Conservation (phyloP, 1,140 invertebrate genomes). For the Drosophila orena region DNA sequence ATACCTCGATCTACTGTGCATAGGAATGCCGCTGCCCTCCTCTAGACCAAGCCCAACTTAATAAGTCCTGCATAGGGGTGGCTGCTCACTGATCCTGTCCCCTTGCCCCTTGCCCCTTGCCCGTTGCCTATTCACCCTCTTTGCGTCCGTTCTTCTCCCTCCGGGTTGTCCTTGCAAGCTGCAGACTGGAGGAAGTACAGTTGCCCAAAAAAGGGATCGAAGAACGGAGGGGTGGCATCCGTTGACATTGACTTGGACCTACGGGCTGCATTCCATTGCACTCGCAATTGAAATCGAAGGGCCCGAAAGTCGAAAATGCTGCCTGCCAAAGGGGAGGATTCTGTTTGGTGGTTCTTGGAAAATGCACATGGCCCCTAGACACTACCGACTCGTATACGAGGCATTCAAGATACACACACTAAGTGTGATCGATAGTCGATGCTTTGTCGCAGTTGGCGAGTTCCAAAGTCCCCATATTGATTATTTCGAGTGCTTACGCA, state of each 20-base stretch:
- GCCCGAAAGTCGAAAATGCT: conserved; percentile 24
- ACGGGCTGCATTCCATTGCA: conserved; percentile 74
- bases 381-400: conserved; percentile 1
- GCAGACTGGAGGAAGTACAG: conserved; percentile 64
- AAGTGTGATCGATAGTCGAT: conserved; percentile 29
- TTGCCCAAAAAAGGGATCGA: conserved; percentile 39
- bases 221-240: conserved; percentile 51
- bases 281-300: conserved; percentile 59
- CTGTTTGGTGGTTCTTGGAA: conserved; percentile 54
- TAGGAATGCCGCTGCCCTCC: conserved; percentile 25
- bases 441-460: conserved; percentile 56
- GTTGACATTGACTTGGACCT: conserved; percentile 74
- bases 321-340: conserved; percentile 66
- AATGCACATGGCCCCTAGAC: conserved; percentile 51
- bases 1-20: conserved; percentile 50
- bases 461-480: conserved; percentile 77
- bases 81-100: conserved; percentile 7
- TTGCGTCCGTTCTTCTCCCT: conserved; percentile 27
- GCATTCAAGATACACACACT: conserved; percentile 23
- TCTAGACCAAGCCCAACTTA: conserved; percentile 37
- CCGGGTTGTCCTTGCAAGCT: conserved; percentile 63
- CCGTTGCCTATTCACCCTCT: conserved; percentile 29
- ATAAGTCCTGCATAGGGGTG: conserved; percentile 44
- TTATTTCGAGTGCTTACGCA: conserved; percentile 79
- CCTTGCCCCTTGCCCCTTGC: conserved; percentile 14